Evolutionary conservation across 2,888 invertebrate species (phyloP).

Genomic region (Lepidochitona cinerea): DNA sequence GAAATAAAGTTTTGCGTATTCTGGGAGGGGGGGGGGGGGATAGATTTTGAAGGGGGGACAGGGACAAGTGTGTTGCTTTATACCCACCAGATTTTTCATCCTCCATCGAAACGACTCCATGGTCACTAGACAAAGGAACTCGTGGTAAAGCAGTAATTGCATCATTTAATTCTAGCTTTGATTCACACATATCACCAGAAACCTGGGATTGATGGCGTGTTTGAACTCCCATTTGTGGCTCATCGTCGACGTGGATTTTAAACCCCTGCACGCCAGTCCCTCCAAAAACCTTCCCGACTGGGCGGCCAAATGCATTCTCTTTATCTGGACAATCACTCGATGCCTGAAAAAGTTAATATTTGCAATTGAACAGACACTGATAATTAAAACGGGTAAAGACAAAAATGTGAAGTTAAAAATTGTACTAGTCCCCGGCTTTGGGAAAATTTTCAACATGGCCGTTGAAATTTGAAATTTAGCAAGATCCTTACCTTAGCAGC

Average conservation of each 20-base stretch:
- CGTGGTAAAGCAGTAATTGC: slow-evolving; percentile 13
- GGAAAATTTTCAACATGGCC: too few species aligned
- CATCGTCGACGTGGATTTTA: slow-evolving; percentile 26
- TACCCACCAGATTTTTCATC: too few species aligned
- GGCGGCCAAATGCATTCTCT: neutral
- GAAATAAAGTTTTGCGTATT: too few species aligned
- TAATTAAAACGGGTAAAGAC: too few species aligned
- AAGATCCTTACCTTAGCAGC: slow-evolving; percentile 58
- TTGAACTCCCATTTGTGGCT: neutral
- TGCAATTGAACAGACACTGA: too few species aligned
- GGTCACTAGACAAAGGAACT: slow-evolving; percentile 9
- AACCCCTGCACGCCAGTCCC: slow-evolving; percentile 8
- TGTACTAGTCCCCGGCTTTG: too few species aligned
- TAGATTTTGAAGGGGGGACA: too few species aligned
- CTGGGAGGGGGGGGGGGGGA: too few species aligned
- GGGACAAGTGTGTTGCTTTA: too few species aligned
- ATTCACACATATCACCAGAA: neutral
- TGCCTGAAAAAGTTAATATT: too few species aligned
- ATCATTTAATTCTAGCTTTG: slow-evolving; percentile 9
- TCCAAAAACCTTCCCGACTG: neutral
- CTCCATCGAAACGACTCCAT: too few species aligned
- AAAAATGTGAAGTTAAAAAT: too few species aligned
- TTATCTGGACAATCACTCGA: neutral
- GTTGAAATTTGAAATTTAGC: slow-evolving; percentile 36
- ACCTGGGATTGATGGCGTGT: neutral